These are phyloP conservation scores for Pungitius pungitius DNA, from an alignment of 2,113 vertebrate species.

Conservation along the genomic window DNA sequence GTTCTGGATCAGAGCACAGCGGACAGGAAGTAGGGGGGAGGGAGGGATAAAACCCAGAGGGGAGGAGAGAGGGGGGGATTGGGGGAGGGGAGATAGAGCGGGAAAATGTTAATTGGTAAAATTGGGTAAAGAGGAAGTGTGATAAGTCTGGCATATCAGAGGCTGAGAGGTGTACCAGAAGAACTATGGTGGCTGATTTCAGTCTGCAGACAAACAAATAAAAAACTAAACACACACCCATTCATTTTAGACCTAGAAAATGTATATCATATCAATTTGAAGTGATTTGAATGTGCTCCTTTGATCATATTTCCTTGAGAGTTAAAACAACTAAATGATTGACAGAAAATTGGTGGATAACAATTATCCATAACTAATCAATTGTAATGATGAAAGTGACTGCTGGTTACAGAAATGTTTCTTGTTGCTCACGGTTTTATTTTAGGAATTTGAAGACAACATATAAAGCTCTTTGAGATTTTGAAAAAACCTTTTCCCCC, in stretches of 20 bases:
- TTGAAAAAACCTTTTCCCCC: background rate
- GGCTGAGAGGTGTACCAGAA: slow-evolving; percentile 26
- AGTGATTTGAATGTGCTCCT: background rate
- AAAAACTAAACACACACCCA: slow-evolving; percentile 43
- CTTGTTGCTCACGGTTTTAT: background rate
- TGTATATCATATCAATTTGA: background rate
- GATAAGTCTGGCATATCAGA: slow-evolving; percentile 41
- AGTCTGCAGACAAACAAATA: slow-evolving; percentile 37
- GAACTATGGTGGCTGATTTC: slow-evolving; percentile 29
- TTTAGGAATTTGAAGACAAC: background rate
- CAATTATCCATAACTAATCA: background rate
- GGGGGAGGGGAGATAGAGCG: slow-evolving; percentile 55
- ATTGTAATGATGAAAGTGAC: background rate
- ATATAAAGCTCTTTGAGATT: background rate
- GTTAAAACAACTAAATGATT: background rate
- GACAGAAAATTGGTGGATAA: background rate
- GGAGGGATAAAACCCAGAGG: slow-evolving; percentile 60
- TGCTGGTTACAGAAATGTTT: background rate
- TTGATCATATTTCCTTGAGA: background rate
- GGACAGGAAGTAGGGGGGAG: slow-evolving; percentile 79
- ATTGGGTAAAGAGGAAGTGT: slow-evolving; percentile 34
- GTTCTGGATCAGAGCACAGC: slow-evolving; percentile 94
- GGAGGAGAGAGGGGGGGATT: slow-evolving; percentile 41
- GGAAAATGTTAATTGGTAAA: slow-evolving; percentile 68
- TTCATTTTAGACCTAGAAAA: slow-evolving; percentile 46